A percentile compares a stretch with the other conserved stretches of the same genome.
Evolutionary conservation across 2,113 vertebrate genomes (phyloP).

Genomic region (Nycticryphes semicollaris): DNA sequence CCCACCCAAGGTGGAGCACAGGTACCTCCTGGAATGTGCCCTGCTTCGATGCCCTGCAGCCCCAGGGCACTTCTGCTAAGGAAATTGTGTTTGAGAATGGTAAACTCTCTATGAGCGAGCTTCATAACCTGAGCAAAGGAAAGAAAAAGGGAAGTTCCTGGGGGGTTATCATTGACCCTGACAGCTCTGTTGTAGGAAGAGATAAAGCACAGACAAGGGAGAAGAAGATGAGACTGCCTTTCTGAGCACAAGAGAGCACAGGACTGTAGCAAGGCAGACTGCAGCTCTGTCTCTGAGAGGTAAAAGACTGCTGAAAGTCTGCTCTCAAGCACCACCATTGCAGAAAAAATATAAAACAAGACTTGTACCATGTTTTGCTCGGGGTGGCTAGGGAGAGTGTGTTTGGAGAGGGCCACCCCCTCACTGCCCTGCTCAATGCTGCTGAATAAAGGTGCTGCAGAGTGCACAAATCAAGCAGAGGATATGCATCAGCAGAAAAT

Average conservation of each 20-base stretch:
- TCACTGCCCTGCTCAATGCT: background rate
- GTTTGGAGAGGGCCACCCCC: background rate
- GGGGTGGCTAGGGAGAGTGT: background rate
- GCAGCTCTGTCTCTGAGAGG: background rate
- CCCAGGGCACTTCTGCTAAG: background rate
- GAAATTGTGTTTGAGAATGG: background rate
- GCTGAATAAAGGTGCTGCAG: background rate
- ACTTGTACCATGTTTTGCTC: background rate
- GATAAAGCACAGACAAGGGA: background rate
- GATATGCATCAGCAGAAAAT: background rate
- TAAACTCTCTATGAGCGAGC: background rate
- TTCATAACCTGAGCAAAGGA: background rate
- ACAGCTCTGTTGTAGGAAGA: background rate
- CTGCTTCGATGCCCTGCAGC: background rate
- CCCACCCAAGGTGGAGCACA: fast-evolving
- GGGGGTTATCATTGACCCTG: no score
- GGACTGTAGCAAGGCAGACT: background rate
- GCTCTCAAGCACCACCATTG: background rate
- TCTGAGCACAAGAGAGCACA: background rate
- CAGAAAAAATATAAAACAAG: background rate
- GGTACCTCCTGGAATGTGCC: background rate
- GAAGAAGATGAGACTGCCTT: background rate
- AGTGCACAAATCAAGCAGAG: background rate
- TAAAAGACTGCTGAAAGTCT: background rate
- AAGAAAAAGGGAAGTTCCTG: background rate